Conservation (phyloP, 2,113 vertebrate genomes). For the Platycercus adscitus region DNA sequence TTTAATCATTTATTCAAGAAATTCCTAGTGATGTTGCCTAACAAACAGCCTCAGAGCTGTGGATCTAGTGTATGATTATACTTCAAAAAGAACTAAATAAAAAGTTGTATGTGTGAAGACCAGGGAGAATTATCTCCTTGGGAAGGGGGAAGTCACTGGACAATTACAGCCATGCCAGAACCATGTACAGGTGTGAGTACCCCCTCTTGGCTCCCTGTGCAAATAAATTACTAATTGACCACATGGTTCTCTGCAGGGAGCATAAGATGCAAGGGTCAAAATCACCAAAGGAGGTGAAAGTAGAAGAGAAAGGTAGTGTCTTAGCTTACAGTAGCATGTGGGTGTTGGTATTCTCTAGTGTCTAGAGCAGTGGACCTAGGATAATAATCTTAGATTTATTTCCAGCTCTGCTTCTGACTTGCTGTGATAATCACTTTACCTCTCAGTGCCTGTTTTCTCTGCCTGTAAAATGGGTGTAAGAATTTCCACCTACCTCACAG, state of each 20-base stretch:
- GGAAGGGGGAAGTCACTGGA: conserved; percentile 1
- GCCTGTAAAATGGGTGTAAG: conserved; percentile 56
- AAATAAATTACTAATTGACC: not conserved
- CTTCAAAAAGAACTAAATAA: not conserved
- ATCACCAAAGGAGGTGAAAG: conserved; percentile 32
- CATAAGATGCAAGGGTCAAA: conserved; percentile 20
- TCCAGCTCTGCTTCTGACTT: conserved; percentile 60
- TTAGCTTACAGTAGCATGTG: conserved; percentile 59
- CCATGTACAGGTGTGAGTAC: not conserved
- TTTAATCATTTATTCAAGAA: not conserved
- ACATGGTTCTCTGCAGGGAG: conserved; percentile 27
- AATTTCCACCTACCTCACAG: conserved; percentile 67
- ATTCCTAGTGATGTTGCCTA: conserved; percentile 1
- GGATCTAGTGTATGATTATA: not conserved
- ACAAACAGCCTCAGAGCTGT: conserved; percentile 18
- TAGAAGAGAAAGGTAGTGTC: conserved; percentile 55
- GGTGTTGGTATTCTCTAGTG: conserved; percentile 61
- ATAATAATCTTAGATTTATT: conserved; percentile 52
- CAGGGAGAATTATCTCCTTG: not conserved
- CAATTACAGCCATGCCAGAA: not conserved
- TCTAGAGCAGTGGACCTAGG: conserved; percentile 49
- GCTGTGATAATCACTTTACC: conserved; percentile 54
- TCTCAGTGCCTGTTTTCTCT: conserved; percentile 64
- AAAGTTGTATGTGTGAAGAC: not conserved
- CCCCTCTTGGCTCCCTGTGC: not conserved